Evolutionary conservation across 2,888 invertebrate genomes (phyloP).

Genomic region (Brenthis daphne): DNA sequence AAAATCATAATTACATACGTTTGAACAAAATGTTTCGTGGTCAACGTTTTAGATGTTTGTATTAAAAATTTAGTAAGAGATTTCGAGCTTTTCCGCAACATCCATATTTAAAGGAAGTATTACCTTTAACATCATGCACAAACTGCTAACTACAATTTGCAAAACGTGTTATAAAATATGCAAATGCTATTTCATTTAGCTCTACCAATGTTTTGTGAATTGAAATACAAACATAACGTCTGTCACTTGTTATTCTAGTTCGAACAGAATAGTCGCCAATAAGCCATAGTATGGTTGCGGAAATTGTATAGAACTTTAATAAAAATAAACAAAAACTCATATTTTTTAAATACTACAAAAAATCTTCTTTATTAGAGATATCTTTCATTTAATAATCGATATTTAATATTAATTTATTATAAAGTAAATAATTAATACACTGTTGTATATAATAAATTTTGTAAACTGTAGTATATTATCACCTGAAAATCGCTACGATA

Average conservation of each 20-base stretch:
- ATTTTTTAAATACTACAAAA: background rate
- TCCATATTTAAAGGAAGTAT: slow-evolving; percentile 17
- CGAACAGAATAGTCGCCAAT: slow-evolving; percentile 2
- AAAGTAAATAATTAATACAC: no score
- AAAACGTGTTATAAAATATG: slow-evolving; percentile 20
- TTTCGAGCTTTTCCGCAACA: slow-evolving; percentile 12
- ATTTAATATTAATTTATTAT: no score
- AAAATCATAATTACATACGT: background rate
- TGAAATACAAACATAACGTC: slow-evolving; percentile 1
- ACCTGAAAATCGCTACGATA: no score
- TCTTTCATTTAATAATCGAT: no score
- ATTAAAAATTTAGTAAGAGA: slow-evolving; percentile 7
- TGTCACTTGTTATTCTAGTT: background rate
- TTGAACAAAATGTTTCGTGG: background rate
- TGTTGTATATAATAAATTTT: no score
- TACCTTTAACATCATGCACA: slow-evolving; percentile 7
- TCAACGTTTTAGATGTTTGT: background rate
- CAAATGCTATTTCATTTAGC: slow-evolving; percentile 17
- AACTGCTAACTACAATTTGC: slow-evolving; percentile 12
- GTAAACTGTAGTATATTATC: no score
- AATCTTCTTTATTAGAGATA: no score
- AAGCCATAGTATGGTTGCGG: background rate
- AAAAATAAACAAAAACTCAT: background rate
- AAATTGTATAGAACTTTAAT: background rate
- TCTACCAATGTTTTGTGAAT: background rate